phyloP scores from a whole-genome alignment of 2,797 vertebrate genomes.

The Clangula hyemalis region DNA sequence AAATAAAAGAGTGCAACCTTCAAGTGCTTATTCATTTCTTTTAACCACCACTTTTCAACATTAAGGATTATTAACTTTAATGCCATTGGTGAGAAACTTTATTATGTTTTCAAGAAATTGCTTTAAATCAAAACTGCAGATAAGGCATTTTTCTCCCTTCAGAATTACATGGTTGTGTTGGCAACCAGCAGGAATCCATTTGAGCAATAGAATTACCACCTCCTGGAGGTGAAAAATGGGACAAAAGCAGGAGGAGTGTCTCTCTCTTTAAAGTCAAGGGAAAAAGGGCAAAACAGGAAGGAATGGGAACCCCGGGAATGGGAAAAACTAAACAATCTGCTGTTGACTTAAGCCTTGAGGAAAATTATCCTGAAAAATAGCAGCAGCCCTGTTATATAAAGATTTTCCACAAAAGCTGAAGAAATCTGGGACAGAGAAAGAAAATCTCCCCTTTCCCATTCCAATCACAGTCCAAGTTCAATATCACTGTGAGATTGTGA shows the following conservation, averaged over 20 bases:
- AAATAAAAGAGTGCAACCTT: constrained; percentile 65
- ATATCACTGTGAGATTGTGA: neutral
- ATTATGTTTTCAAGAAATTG: constrained; percentile 71
- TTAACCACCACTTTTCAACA: constrained; percentile 72
- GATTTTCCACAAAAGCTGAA: neutral
- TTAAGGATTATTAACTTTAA: constrained; percentile 75
- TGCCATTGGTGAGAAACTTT: constrained; percentile 71
- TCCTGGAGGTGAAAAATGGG: constrained; percentile 76
- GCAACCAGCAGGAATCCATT: constrained; percentile 74
- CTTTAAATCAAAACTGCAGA: constrained; percentile 68
- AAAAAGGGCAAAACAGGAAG: constrained; percentile 62
- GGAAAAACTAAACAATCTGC: constrained; percentile 2
- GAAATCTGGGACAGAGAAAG: neutral
- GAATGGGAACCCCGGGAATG: constrained; percentile 1
- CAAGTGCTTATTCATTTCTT: constrained; percentile 53
- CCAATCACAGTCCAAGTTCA: neutral
- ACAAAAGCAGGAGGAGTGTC: constrained; percentile 63
- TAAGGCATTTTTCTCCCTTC: constrained; percentile 68
- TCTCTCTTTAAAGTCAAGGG: constrained; percentile 62
- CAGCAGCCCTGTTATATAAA: neutral
- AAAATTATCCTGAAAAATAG: neutral
- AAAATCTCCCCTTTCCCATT: neutral
- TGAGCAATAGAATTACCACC: constrained; percentile 75
- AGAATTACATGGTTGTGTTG: constrained; percentile 74
- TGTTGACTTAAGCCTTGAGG: neutral